Evolutionary conservation across 2,888 invertebrate genomes (phyloP).

Genomic region (Zelleria hepariella): DNA sequence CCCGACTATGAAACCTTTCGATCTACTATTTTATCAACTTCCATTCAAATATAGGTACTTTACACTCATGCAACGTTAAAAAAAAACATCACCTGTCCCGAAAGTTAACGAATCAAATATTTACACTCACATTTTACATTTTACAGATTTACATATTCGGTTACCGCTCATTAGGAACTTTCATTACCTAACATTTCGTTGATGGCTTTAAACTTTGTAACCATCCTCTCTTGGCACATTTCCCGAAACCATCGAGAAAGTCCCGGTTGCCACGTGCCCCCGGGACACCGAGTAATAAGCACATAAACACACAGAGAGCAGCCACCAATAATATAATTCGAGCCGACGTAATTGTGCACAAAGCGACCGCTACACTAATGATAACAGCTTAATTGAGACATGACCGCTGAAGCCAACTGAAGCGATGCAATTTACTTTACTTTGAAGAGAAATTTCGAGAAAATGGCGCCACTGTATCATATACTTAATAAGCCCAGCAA

Average conservation of each 20-base stretch:
- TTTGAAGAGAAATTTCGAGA: neutral
- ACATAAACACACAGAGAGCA: constrained; percentile 50
- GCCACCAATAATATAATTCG: constrained; percentile 52
- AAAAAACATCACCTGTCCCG: no score
- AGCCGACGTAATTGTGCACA: constrained; percentile 43
- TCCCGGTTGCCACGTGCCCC: constrained; percentile 44
- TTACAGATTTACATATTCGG: neutral
- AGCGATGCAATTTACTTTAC: neutral
- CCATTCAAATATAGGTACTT: no score
- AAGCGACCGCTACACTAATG: constrained; percentile 49
- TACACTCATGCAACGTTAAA: no score
- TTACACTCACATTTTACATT: no score
- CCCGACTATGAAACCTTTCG: no score
- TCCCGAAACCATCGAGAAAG: constrained; percentile 16
- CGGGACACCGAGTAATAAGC: constrained; percentile 53
- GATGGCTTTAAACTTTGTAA: neutral
- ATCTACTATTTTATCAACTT: no score
- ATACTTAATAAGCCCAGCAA: no score
- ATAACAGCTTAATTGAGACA: constrained; percentile 16
- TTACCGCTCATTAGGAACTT: neutral
- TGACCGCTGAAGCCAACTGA: neutral
- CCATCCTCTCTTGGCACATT: neutral
- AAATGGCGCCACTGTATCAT: neutral
- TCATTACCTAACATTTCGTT: neutral
- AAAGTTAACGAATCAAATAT: no score